Percentiles rank a stretch among this genome's conserved stretches.
These are phyloP conservation scores for Propithecus deckenii DNA, from an alignment of 2,797 vertebrate species.

Conservation along the genomic window DNA sequence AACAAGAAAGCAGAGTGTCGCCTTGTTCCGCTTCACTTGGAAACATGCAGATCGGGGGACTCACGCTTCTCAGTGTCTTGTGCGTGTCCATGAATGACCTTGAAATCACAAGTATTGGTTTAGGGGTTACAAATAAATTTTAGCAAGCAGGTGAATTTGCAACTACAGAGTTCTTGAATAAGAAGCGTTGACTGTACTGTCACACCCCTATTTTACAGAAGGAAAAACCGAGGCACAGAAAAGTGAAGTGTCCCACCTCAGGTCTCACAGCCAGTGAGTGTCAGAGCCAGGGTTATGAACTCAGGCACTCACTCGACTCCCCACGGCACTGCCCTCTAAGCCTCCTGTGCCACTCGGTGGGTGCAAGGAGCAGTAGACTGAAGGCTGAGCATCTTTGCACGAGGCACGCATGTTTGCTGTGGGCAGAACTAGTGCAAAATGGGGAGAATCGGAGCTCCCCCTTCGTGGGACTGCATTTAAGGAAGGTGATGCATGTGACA, in stretches of 20 bases:
- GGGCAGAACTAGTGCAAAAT: background rate
- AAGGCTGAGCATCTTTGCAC: background rate
- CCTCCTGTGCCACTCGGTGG: rapidly evolving
- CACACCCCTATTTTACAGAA: background rate
- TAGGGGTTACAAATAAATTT: background rate
- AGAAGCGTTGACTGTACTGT: rapidly evolving
- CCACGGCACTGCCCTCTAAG: background rate
- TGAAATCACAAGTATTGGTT: background rate
- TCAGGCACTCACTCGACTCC: background rate
- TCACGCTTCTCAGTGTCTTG: no score
- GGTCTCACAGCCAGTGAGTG: background rate
- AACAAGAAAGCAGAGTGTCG: background rate
- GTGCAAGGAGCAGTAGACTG: background rate
- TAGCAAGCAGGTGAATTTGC: background rate
- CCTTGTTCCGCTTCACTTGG: background rate
- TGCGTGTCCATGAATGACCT: rapidly evolving
- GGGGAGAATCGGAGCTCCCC: background rate
- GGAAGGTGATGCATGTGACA: background rate
- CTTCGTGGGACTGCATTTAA: background rate
- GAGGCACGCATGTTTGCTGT: background rate
- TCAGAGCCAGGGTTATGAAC: background rate
- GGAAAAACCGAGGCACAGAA: background rate
- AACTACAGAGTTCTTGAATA: background rate
- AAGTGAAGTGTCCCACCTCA: background rate
- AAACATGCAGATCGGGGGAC: rapidly evolving